Evolutionary conservation across 2,888 invertebrate species (phyloP).

Genomic region (Yponomeuta plumbellus): DNA sequence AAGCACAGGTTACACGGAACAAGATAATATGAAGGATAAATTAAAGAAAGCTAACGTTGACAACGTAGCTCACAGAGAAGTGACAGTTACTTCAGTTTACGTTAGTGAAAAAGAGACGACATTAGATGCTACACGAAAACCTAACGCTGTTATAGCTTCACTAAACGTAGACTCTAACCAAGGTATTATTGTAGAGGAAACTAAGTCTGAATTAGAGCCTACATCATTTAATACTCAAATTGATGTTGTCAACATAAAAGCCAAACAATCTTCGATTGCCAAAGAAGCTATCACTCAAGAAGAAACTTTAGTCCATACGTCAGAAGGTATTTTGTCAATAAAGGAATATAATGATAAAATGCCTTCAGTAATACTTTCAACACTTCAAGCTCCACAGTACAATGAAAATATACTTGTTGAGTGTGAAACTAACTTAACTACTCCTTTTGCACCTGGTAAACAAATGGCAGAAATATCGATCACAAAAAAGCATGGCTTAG

Average conservation of each 20-base stretch:
- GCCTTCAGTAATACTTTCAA: constrained; percentile 56
- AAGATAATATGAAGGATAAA: constrained; percentile 25
- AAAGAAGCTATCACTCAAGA: constrained; percentile 76
- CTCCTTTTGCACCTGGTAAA: constrained; percentile 50
- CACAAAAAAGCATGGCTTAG: constrained; percentile 64
- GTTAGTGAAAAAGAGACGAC: constrained; percentile 75
- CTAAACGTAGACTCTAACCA: constrained; percentile 51
- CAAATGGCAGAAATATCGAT: constrained; percentile 60
- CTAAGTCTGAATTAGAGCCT: constrained; percentile 61
- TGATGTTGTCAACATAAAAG: constrained; percentile 42
- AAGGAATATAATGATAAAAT: constrained; percentile 37
- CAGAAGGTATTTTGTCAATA: constrained; percentile 49
- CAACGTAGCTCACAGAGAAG: constrained; percentile 71
- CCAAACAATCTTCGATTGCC: constrained; percentile 56
- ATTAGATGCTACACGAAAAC: constrained; percentile 29
- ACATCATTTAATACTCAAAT: constrained; percentile 39
- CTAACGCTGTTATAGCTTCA: constrained; percentile 35
- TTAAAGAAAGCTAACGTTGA: constrained; percentile 65
- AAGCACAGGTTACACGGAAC: constrained; percentile 43
- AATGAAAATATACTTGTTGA: constrained; percentile 76
- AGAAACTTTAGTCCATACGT: constrained; percentile 70
- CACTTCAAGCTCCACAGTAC: constrained; percentile 75
- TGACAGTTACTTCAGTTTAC: constrained; percentile 71
- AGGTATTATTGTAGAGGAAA: constrained; percentile 72
- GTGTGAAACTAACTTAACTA: constrained; percentile 68